Evolutionary conservation across 1,140 invertebrate species (phyloP), one percentile per base, ranked within the genome.

Genomic region (Babylonia areolata): DNA sequence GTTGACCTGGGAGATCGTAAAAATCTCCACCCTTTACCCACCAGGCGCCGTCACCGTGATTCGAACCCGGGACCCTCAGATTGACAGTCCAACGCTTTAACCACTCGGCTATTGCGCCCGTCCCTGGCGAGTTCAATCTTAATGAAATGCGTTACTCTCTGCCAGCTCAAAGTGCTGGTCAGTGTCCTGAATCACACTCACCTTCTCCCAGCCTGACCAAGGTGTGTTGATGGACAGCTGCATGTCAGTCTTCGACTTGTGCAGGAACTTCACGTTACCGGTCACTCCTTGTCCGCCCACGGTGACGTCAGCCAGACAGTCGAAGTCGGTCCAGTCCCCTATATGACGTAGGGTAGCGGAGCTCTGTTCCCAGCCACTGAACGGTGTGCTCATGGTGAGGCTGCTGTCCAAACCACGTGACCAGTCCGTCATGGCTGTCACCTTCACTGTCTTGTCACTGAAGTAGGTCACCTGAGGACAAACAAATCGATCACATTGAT

Each of bases 331-430:
- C 28, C 58, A 35, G 37, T 81, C 79, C 3, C 85, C 85, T 33
- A 46, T 17, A 51, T 86, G 85, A 42, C 85, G 51, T 17, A 81
- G 3, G 23, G 77, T 35, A 23, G 81, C 58, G 42, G 80, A 81
- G 54, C 58, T 81, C 33, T 73, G 37, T 42, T 86, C 85, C 39
- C 64, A 86, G 1, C 79, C 64, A 23, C 28, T 31, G 79, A 86
- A 81, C 33, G 85, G 85, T 17, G 85, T 86, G 31, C 33, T 82
- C 2, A 86, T 39, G 35, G 81, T 40, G 37, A 86, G 35, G n/a
- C 37, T 86, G 37, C 85, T 69, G 39, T 86, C 85, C 37, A 86
- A 17, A 51, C 69, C 64, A 51, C 39, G 37, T 40, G 64, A 64
- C 85, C 85, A 86, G 58, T 86, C 79, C 42, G 54, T 31, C 37